Base-by-base conservation (phyloP, 2,113 vertebrate species). In the Otis tarda region DNA sequence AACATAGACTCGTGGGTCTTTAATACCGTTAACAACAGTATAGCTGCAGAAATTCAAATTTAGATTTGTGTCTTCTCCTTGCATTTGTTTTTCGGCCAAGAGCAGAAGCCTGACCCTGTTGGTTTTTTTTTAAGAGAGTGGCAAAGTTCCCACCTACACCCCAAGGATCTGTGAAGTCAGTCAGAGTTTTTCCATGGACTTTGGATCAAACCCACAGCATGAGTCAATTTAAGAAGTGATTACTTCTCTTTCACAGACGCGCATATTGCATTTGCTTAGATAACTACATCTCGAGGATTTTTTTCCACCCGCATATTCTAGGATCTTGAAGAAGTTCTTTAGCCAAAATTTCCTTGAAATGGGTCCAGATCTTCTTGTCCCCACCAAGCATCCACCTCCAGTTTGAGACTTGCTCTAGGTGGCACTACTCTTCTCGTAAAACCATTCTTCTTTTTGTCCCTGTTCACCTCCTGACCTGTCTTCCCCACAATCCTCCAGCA, bases 81-180 rank as follows among this genome's bases (percentile, higher is more conserved):
- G 45, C 24, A 35, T 91, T 91, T 83, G 25, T 75, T 80, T 90
- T 93, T 90, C 37, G 20, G 55, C 94, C 82, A 93, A 86, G 55
- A 89, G 71, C 64, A 89, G 78, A 96, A 78, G 52, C 69, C 65
- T 87, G 69, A 57, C 87, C 50, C 74, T 45, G 37, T 37, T 37
- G 43, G 14, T 6, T 53, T 96, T 86, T 84, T 83, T 79, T 87
- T 92, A 96, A 96, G 80, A 75, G 56, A 71, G 56, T 95, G 94
- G 80, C 94, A 94, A 91, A 94, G 81, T 93, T 96, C 92, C 95
- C 94, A 93, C 83, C 74, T 95, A 89, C 69, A 82, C 92, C 77
- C 89, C 47, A 81, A 96, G 95, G 95, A 96, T 79, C 69, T 4
- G 3, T 90, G 92, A 94, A 93, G 65, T 95, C 91, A 97, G 78